phyloP scores from a whole-genome alignment of 1,140 invertebrate species.

The Apis florea region DNA sequence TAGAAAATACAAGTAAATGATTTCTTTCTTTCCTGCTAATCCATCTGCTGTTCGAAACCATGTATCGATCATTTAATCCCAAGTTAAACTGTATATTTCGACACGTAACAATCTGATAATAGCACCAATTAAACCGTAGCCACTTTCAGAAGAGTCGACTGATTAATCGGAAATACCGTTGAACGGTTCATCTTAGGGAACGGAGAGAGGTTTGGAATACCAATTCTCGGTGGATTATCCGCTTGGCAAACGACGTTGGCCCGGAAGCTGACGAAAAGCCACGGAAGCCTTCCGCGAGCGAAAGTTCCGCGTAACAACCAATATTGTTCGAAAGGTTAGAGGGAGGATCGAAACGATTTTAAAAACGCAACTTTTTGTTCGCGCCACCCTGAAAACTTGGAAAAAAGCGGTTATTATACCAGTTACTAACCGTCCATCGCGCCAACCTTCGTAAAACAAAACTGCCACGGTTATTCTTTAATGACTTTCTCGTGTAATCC shows the following conservation, averaged over 20 bases:
- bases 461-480: slow-evolving; percentile 23
- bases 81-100: too few species aligned
- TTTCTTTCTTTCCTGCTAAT: too few species aligned
- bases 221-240: neutral
- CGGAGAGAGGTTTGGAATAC: neutral
- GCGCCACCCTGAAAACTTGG: neutral
- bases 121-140: too few species aligned
- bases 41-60: too few species aligned
- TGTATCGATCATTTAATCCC: too few species aligned
- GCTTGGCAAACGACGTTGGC: neutral
- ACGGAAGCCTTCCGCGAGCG: neutral
- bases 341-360: slow-evolving; percentile 4
- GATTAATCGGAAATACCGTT: neutral
- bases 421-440: slow-evolving; percentile 3
- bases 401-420: too few species aligned
- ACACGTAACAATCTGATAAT: too few species aligned
- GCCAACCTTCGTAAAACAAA: too few species aligned
- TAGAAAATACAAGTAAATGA: too few species aligned
- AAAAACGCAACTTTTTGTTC: slow-evolving; percentile 8
- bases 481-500: too few species aligned
- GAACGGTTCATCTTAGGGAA: neutral
- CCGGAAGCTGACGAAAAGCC: slow-evolving; percentile 1
- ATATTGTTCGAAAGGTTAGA: slow-evolving; percentile 27
- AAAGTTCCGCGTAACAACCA: slow-evolving; percentile 30
- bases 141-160: neutral